phyloP scores from a whole-genome alignment of 2,113 vertebrate genomes.

The Sciurus niger region DNA sequence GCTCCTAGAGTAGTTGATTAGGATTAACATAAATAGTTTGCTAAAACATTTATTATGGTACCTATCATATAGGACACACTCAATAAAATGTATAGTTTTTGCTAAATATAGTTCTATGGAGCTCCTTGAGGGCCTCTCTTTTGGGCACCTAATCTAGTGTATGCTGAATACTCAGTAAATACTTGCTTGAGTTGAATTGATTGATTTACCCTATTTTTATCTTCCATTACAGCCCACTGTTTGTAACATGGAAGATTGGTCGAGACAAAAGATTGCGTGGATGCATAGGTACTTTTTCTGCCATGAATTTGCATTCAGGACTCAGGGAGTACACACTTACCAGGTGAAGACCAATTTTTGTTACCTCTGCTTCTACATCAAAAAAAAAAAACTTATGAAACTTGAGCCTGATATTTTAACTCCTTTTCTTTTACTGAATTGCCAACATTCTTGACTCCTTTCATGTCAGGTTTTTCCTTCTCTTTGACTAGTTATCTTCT shows the following conservation, averaged over 20 bases:
- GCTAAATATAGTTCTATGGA: constrained; percentile 41
- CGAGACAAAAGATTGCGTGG: constrained; percentile 99
- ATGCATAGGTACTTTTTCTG: constrained; percentile 99
- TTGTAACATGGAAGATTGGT: constrained; percentile 99
- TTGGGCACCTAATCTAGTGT: constrained; percentile 47
- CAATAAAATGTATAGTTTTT: constrained; percentile 6
- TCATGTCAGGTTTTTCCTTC: constrained; percentile 64
- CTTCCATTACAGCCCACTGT: constrained; percentile 95
- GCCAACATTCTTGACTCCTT: constrained; percentile 69
- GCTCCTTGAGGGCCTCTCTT: constrained; percentile 17
- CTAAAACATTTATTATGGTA: constrained; percentile 49
- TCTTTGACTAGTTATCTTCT: constrained; percentile 68
- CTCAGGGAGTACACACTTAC: constrained; percentile 99
- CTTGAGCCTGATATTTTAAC: constrained; percentile 69
- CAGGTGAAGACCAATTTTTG: constrained; percentile 93
- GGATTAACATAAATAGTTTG: background rate
- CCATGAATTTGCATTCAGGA: constrained; percentile 99
- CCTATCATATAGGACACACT: constrained; percentile 28
- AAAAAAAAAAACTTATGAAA: constrained; percentile 32
- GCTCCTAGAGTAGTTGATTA: constrained; percentile 50
- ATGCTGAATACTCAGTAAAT: constrained; percentile 56
- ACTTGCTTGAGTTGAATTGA: constrained; percentile 71
- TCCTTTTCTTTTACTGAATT: constrained; percentile 68
- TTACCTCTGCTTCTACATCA: constrained; percentile 70
- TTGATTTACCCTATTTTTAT: constrained; percentile 83